Conservation (phyloP, 2,113 vertebrate genomes). For the Oriolus oriolus region DNA sequence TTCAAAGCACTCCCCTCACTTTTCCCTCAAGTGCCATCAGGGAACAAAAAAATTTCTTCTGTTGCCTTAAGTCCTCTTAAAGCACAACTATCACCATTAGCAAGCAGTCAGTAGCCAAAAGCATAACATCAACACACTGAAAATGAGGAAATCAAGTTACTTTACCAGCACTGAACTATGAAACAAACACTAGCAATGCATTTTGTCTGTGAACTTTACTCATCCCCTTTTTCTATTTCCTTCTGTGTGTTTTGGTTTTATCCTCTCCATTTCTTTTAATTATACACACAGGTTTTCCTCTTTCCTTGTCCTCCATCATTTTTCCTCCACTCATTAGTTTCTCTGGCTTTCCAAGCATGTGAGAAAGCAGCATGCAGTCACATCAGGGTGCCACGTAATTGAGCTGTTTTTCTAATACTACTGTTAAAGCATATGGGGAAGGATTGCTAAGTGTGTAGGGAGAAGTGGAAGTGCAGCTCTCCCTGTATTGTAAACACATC, state of each 20-base stretch:
- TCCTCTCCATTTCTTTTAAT: background rate
- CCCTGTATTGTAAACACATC: conserved; percentile 16
- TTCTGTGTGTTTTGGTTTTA: background rate
- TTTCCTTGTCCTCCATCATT: conserved; percentile 6
- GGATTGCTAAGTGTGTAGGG: conserved; percentile 25
- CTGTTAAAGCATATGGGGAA: conserved; percentile 66
- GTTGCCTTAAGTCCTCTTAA: background rate
- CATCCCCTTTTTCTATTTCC: background rate
- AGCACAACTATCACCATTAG: background rate
- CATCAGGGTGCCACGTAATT: conserved; percentile 73
- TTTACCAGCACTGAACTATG: background rate
- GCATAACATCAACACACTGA: background rate
- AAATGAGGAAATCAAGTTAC: background rate
- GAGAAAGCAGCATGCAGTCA: conserved; percentile 64
- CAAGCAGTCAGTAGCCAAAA: background rate
- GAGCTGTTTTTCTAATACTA: conserved; percentile 70
- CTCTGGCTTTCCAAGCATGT: conserved; percentile 1
- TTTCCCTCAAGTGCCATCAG: background rate
- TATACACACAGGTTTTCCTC: background rate
- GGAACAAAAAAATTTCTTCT: background rate
- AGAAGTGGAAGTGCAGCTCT: conserved; percentile 6
- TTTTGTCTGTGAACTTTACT: background rate
- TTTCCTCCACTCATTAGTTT: conserved; percentile 44
- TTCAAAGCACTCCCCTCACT: background rate
- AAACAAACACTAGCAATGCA: background rate